A percentile compares a stretch with the other conserved stretches of the same genome.
phyloP scores from a whole-genome alignment of 92 coral and sea anemone species.

The Bergia sp. region DNA sequence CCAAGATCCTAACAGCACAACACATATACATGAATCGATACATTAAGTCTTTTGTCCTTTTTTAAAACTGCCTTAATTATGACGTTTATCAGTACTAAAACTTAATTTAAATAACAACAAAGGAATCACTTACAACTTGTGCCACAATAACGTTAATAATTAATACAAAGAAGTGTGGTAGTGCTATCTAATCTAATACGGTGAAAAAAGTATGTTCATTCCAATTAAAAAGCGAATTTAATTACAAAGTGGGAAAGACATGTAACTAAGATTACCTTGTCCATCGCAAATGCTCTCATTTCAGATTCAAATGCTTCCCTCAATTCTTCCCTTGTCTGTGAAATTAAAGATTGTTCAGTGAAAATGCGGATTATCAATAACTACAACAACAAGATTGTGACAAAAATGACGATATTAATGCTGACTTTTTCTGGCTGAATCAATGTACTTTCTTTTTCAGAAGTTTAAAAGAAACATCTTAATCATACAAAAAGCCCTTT shows the following conservation, averaged over 20 bases:
- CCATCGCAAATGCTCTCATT: conserved; percentile 97
- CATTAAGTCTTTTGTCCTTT: neutral
- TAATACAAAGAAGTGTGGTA: no score
- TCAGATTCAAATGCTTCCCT: conserved; percentile 98
- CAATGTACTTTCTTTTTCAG: no score
- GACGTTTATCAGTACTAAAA: neutral
- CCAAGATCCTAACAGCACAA: conserved; percentile 77
- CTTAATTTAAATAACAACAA: no score
- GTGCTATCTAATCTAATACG: no score
- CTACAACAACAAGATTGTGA: neutral
- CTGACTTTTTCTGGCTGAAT: neutral
- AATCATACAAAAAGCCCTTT: no score
- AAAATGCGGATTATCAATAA: neutral
- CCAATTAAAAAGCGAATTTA: neutral
- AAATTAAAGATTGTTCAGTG: no score
- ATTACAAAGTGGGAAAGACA: neutral
- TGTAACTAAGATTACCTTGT: conserved; percentile 62
- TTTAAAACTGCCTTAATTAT: neutral
- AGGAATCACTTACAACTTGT: no score
- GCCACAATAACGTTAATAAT: no score
- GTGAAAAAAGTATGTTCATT: no score
- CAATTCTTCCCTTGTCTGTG: conserved; percentile 95
- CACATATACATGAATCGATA: neutral
- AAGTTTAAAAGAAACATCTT: no score
- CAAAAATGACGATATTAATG: neutral